These are phyloP conservation scores for Achatina immaculata DNA, from an alignment of 1,140 invertebrate genomes.

Conservation along the genomic window DNA sequence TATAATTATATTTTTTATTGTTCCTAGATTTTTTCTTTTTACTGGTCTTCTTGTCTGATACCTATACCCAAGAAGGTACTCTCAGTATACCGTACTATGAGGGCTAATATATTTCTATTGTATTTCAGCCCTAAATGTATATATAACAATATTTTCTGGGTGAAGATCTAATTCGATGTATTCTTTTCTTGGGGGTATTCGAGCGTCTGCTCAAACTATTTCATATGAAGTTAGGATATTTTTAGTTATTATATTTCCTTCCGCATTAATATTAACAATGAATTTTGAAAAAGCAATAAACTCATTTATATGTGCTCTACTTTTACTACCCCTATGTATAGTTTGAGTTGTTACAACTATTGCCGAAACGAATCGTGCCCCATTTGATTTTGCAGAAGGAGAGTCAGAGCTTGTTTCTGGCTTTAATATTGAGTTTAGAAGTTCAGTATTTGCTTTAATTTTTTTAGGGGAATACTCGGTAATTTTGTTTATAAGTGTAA, in stretches of 20 bases:
- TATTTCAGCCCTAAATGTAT: constrained; percentile 75
- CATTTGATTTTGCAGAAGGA: constrained; percentile 84
- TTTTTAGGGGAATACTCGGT: constrained; percentile 80
- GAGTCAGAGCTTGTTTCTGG: constrained; percentile 83
- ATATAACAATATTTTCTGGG: constrained; percentile 75
- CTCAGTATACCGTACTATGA: constrained; percentile 72
- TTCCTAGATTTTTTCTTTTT: constrained; percentile 75
- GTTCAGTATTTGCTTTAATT: constrained; percentile 79
- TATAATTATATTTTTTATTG: constrained; percentile 74
- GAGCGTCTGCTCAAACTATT: constrained; percentile 78
- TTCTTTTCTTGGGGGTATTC: constrained; percentile 77
- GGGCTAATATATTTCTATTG: constrained; percentile 74
- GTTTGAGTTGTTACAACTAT: constrained; percentile 76
- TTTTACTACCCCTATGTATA: constrained; percentile 73
- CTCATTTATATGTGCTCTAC: constrained; percentile 72
- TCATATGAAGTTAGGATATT: constrained; percentile 77
- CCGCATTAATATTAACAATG: constrained; percentile 70
- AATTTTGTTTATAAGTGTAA: too few species aligned
- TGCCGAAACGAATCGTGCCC: constrained; percentile 81
- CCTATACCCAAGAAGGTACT: constrained; percentile 72
- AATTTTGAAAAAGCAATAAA: constrained; percentile 65
- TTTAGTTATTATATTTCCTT: constrained; percentile 74
- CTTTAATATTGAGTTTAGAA: constrained; percentile 82
- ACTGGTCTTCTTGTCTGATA: constrained; percentile 74
- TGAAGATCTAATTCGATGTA: constrained; percentile 80